Base-by-base conservation (phyloP, 2,113 vertebrate species). In the Lepisosteus oculatus region DNA sequence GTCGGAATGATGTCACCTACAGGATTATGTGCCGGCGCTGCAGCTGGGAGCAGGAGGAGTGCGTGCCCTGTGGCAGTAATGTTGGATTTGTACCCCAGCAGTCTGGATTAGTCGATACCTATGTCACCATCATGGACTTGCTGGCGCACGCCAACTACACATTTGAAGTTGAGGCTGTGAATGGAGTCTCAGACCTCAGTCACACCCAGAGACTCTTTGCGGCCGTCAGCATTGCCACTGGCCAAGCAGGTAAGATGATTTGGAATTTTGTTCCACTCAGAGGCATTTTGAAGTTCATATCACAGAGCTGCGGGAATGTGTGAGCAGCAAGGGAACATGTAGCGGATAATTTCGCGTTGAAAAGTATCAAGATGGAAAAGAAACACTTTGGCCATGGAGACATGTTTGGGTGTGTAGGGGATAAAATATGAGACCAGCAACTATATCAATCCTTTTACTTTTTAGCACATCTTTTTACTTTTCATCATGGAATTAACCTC, bases 121-220 rank as follows among this genome's bases (percentile, higher is more conserved):
- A 93, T 51, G 93, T 97, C 85, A 97, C 91, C 67, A 84, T 98
- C 82, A 80, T 94, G 85, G 97, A 98, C 85, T 92, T 99, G 79
- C 87, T 98, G n/a, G 94, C 97, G 67, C 97, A 99, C 11, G 95
- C 96, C 74, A 99, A 99, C 88, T 99, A 99, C 77, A 99, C 96
- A 0, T 97, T 99, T 67, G 97, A 99, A 92, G 97, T 99, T 41
- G 97, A 98, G 92, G 96, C 97, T 65, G 95, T 99, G 73, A 99
- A 99, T 67, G 97, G 97, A 3, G 97, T 99, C 81, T 98, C 97
- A 14, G 96, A 98, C 78, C 88, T 98, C 81, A 98, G 97, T 81
- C 92, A 94, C 61, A 98, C 96, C 11, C 97, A 98, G 88, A 93
- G 96, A 85, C 95, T 98, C 75, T 99, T 99, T 80, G 97, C 97